Evolutionary conservation across 2,888 invertebrate species (phyloP), one percentile per base, ranked within the genome.

Genomic region (Neuroscelio doddi): DNA sequence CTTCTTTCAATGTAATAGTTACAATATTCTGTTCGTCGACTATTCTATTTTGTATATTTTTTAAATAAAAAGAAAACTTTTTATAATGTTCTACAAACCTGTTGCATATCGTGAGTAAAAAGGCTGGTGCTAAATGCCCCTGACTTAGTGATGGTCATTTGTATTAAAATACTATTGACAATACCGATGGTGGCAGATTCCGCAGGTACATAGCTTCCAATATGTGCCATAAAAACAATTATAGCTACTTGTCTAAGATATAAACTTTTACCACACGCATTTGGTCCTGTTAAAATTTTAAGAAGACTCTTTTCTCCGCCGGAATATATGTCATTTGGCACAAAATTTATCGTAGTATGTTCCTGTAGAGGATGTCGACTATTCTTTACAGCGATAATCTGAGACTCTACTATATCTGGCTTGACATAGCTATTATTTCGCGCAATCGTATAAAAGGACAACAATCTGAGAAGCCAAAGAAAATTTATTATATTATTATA

Each of bases 141-240:
- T 58, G 93, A 93, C 81, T 96, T 96, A 0, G 89, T 86, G 5
- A 91, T 89, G 69, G 92, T 91, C 64, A 96, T 89, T 53, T 94
- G 88, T 0, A 93, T 90, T 82, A 91, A 90, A 30, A 97, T 91
- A 74, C 91, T 89, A 67, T 91, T 89, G 17, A 95, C 82, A 1
- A 92, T 78, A 9, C 93, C 91, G 10, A 97, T 88, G 0, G 86
- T 87, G 0, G 94, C 94, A 0, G 83, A 81, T 58, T 89, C 88
- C 0, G 95, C 96, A 0, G 97, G 96, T 4, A 97, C 93, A 85
- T 90, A 97, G 75, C 93, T 92, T 16, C 97, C 97, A 59, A 96
- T 88, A 79, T 96, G 96, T 0, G 95, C 93, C 86, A 97, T 86
- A 83, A 91, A 96, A 1, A 92, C 90, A 70, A 95, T 90, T 49